These are phyloP conservation scores for Bubalus kerabau DNA, from an alignment of 2,113 vertebrate species.

Conservation along the genomic window DNA sequence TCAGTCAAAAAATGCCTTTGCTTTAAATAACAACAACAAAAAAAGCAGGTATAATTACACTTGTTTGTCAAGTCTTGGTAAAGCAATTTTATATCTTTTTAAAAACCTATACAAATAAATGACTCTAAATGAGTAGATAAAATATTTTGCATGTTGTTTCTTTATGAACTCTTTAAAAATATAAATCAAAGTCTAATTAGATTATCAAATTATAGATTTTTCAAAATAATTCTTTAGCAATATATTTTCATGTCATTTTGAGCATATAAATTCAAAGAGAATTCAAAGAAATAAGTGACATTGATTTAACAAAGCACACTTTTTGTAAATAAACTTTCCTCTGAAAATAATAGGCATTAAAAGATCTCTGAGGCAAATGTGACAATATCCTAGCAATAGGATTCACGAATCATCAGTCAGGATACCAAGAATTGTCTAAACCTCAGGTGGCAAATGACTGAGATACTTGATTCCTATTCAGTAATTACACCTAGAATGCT, in stretches of 20 bases:
- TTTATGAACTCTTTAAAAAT: background rate
- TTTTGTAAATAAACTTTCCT: background rate
- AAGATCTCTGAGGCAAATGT: background rate
- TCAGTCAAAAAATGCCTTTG: background rate
- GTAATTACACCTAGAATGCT: background rate
- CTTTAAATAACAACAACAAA: background rate
- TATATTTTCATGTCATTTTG: background rate
- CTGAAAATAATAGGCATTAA: background rate
- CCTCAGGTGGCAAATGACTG: background rate
- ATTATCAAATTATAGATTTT: background rate
- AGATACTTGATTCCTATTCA: background rate
- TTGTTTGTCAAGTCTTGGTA: background rate
- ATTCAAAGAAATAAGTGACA: background rate
- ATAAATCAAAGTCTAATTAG: background rate
- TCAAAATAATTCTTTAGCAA: background rate
- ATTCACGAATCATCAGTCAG: background rate
- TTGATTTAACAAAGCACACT: background rate
- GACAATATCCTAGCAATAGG: background rate
- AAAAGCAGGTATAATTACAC: background rate
- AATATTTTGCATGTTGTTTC: background rate
- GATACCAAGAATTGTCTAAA: background rate
- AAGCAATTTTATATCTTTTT: background rate
- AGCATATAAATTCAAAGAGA: background rate
- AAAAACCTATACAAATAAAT: background rate
- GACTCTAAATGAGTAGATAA: background rate